phyloP scores from a whole-genome alignment of 2,888 invertebrate genomes.

The Lepidocyrtinus sp. region DNA sequence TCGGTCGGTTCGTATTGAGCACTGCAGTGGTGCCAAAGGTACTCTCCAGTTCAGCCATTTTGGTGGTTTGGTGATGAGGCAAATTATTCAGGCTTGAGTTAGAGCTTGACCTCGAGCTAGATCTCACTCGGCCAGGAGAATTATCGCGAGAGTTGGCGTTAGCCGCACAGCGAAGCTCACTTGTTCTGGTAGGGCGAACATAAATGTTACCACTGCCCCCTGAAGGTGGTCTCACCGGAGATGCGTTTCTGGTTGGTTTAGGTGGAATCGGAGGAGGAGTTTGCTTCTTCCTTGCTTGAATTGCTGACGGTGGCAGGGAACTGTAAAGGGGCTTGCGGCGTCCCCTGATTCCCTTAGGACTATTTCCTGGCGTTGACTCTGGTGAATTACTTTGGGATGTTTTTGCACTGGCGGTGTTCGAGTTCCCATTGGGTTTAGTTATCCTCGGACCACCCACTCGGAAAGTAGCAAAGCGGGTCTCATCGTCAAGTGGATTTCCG shows the following conservation, averaged over 20 bases:
- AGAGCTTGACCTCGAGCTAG: conserved; percentile 60
- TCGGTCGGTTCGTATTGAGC: no score
- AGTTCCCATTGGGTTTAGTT: conserved; percentile 44
- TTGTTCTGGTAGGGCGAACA: conserved; percentile 66
- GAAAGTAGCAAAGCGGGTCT: conserved; percentile 62
- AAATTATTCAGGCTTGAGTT: conserved; percentile 64
- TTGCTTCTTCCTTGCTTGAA: conserved; percentile 48
- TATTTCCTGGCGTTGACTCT: conserved; percentile 57
- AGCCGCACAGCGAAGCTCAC: conserved; percentile 64
- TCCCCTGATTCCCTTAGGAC: conserved; percentile 64
- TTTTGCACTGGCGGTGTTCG: conserved; percentile 29
- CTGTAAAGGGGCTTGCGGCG: conserved; percentile 61
- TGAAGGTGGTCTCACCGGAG: conserved; percentile 50
- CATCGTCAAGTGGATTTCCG: conserved; percentile 59
- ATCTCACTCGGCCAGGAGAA: conserved; percentile 52
- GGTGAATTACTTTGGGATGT: conserved; percentile 55
- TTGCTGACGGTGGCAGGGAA: conserved; percentile 61
- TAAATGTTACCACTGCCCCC: conserved; percentile 53
- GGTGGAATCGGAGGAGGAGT: conserved; percentile 64
- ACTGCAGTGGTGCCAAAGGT: background rate
- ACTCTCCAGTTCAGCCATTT: conserved; percentile 17
- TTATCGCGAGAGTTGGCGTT: conserved; percentile 66
- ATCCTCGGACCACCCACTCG: conserved; percentile 59
- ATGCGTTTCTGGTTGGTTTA: conserved; percentile 45
- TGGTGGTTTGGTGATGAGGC: conserved; percentile 29